Evolutionary conservation across 1,140 invertebrate genomes (phyloP), one percentile per base, ranked within the genome.

Genomic region (Drosophila miranda): DNA sequence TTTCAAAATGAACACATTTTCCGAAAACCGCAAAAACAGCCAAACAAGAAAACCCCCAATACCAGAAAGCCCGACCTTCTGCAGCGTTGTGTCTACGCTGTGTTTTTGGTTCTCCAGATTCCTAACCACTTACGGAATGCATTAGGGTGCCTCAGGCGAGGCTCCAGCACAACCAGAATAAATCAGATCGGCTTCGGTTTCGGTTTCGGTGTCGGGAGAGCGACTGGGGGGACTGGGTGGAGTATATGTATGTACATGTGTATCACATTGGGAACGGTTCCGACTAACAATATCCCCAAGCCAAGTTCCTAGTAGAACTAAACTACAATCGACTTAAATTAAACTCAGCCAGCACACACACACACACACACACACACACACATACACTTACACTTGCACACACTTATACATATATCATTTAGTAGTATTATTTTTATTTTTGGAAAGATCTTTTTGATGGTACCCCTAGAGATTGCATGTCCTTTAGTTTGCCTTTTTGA

Each of bases 91-190:
- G 38, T 48, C 34, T 58, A 38, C 43, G 56, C 55, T 63, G 57
- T 38, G 21, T 68, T 56, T 67, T 64, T 49, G 58, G 58, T 41
- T 53, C 49, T 61, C 58, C 50, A 61, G 58, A 60, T 60, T 60
- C 58, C 58, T 52, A 60, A 60, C 57, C 48, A 52, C 57, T 60
- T 60, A 60, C 57, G 57, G 57, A 48, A 60, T 60, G 49, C 58
- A 53, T 61, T 53, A 61, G 58, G 58, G 58, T 61, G 49, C 16
- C 58, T 61, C 58, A 50, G 21, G 34, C 34, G 34, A 11, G 34
- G 11, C 34, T 38, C 0, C 23, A 16, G 16, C 3, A 4, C 11
- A 44, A 34, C 38, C 8, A 43, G 30, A 45, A 44, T 48, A 42
- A 45, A 42, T 48, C 38, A 50, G 61, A 30, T 45, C 26, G 64